Conservation (phyloP, 1,140 invertebrate genomes). For the Penaeus indicus region DNA sequence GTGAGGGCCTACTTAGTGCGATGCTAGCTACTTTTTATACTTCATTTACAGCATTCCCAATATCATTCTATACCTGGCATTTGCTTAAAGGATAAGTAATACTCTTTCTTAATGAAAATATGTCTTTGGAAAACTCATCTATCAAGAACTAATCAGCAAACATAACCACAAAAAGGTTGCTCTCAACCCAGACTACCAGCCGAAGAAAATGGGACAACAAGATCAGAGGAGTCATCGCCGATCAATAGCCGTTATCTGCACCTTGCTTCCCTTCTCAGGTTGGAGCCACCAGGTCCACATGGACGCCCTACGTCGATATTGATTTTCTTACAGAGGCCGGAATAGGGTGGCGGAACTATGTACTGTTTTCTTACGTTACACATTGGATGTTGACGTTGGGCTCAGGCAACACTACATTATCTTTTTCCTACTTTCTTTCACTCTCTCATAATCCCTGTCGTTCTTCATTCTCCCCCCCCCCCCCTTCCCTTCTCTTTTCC, state of each 20-base stretch:
- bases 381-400: neutral
- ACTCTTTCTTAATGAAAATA: no score
- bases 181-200: neutral
- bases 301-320: conserved; percentile 58
- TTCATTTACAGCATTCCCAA: neutral
- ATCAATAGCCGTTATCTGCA: conserved; percentile 63
- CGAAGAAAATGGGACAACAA: conserved; percentile 58
- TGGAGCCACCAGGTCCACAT: conserved; percentile 31
- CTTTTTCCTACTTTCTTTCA: no score
- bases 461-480: no score
- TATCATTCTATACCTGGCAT: neutral
- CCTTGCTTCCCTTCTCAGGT: conserved; percentile 61
- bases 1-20: conserved; percentile 45
- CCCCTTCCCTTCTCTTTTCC: no score
- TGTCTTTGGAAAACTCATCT: no score
- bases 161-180: no score
- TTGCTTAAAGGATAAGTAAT: no score
- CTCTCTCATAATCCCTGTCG: no score
- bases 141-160: no score
- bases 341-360: conserved; percentile 27
- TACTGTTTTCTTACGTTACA: neutral
- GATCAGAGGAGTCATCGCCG: conserved; percentile 60
- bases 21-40: conserved; percentile 40
- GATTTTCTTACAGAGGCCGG: conserved; percentile 46
- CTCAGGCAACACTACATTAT: no score